phyloP scores from a whole-genome alignment of 2,888 invertebrate species.

The Antheraea yamamai region DNA sequence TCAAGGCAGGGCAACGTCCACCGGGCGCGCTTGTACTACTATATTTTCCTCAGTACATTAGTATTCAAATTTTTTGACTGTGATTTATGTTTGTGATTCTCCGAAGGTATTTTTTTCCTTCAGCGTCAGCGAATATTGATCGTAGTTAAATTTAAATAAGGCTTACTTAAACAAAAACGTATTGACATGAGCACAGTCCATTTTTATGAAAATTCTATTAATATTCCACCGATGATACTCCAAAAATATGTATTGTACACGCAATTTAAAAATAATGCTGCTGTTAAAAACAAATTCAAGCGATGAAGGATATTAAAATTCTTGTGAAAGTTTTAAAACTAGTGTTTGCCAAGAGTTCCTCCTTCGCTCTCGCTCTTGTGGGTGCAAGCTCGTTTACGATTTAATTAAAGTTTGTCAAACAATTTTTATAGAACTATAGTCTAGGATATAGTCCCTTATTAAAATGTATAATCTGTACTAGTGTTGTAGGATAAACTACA shows the following conservation, averaged over 20 bases:
- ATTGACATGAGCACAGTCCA: too few species aligned
- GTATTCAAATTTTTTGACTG: too few species aligned
- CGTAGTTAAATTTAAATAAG: too few species aligned
- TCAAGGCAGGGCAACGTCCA: too few species aligned
- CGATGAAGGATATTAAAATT: neutral
- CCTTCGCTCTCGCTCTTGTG: slow-evolving; percentile 11
- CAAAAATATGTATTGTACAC: neutral
- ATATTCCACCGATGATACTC: neutral
- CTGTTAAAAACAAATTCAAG: neutral
- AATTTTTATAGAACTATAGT: slow-evolving; percentile 9
- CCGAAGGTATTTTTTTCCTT: too few species aligned
- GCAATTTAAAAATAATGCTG: neutral
- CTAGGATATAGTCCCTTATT: neutral
- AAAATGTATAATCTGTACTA: neutral
- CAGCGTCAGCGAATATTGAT: too few species aligned
- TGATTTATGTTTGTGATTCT: too few species aligned
- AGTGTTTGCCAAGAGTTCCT: neutral
- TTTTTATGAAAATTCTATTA: neutral
- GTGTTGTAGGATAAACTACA: neutral
- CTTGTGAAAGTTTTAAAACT: slow-evolving; percentile 15
- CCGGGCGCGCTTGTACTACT: too few species aligned
- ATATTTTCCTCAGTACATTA: too few species aligned
- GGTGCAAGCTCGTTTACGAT: slow-evolving; percentile 23
- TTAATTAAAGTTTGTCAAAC: slow-evolving; percentile 22
- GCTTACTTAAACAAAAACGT: too few species aligned